These are phyloP conservation scores for Zeuzera pyrina DNA, from an alignment of 2,888 invertebrate genomes.

Conservation along the genomic window DNA sequence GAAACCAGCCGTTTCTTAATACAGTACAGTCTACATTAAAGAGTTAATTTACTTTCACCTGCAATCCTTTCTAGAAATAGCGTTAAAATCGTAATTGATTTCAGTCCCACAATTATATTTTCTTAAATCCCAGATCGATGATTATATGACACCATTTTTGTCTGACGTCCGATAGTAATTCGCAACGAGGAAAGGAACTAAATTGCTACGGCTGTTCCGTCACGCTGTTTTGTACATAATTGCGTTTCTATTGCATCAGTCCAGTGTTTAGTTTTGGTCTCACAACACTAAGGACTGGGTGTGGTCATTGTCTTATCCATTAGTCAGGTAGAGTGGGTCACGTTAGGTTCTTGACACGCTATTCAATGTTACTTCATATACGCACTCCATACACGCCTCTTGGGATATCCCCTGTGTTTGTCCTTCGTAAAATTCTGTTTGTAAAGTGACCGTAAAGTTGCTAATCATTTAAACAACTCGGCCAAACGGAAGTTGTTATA, in stretches of 20 bases:
- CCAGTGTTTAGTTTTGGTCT: not conserved
- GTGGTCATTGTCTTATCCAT: conserved; percentile 6
- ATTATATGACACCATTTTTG: not conserved
- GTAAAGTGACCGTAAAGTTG: no score
- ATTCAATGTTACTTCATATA: conserved; percentile 22
- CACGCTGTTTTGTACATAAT: not conserved
- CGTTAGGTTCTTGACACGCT: conserved; percentile 23
- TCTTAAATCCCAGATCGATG: no score
- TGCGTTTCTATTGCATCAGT: not conserved
- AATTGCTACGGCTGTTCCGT: not conserved
- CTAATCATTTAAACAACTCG: no score
- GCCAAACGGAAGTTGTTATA: no score
- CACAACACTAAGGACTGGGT: not conserved
- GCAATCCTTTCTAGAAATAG: no score
- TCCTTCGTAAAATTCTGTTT: no score
- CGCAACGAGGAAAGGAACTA: not conserved
- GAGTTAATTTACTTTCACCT: no score
- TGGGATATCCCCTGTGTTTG: no score
- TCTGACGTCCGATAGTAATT: not conserved
- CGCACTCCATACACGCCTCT: not conserved
- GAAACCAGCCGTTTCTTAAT: no score
- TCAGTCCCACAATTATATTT: no score
- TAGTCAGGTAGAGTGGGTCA: conserved; percentile 16
- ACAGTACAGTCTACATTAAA: no score
- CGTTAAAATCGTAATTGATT: no score